Evolutionary conservation across 2,797 vertebrate genomes (phyloP).

Genomic region (Anguilla megastoma): DNA sequence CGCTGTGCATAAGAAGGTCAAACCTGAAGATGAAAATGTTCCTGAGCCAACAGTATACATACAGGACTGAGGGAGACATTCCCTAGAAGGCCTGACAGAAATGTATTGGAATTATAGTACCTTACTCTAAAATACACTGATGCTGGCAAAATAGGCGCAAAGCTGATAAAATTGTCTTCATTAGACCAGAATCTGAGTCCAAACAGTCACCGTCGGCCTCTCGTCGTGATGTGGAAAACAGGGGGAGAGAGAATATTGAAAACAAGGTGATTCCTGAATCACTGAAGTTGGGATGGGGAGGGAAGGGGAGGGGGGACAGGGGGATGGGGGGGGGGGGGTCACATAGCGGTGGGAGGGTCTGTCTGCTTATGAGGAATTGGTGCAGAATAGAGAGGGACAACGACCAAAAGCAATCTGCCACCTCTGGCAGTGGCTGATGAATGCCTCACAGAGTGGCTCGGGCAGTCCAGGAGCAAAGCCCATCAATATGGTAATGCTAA

Average conservation of each 20-base stretch:
- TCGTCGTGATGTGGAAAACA: background rate
- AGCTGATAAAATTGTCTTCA: background rate
- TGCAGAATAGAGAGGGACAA: background rate
- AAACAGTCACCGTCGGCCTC: background rate
- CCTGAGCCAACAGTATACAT: background rate
- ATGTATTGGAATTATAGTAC: background rate
- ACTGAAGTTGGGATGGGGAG: background rate
- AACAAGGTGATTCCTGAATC: background rate
- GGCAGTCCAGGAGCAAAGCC: background rate
- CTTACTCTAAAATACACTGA: background rate
- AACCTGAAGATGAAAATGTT: background rate
- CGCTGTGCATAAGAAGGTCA: background rate
- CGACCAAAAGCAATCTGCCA: background rate
- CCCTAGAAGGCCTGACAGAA: background rate
- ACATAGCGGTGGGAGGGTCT: background rate
- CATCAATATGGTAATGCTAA: background rate
- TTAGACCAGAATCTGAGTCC: background rate
- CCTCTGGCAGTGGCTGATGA: background rate
- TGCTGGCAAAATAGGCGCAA: background rate
- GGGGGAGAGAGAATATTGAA: background rate
- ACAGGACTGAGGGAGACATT: background rate
- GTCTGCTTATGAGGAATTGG: constrained; percentile 2
- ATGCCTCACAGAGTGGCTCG: background rate
- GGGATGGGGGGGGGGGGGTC: background rate
- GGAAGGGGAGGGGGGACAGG: no score